A percentile compares a stretch with the other conserved stretches of the same genome.
phyloP scores from a whole-genome alignment of 2,888 invertebrate species.

The Watsonalla binaria region DNA sequence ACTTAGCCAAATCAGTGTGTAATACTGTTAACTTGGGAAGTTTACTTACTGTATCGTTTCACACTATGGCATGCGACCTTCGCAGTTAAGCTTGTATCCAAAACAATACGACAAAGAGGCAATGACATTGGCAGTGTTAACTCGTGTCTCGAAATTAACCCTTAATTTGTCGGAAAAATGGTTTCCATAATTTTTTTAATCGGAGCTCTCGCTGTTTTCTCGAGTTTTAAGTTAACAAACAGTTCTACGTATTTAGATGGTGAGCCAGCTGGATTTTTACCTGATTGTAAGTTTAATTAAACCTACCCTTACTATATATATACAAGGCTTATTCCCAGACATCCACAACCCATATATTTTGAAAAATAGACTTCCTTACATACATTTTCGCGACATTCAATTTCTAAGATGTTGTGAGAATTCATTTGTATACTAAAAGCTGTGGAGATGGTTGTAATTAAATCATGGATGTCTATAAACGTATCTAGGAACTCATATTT shows the following conservation, averaged over 20 bases:
- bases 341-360: too few relatives aligned
- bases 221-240: slow-evolving; percentile 19
- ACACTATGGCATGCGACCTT: background rate
- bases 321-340: too few relatives aligned
- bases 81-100: background rate
- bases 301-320: too few relatives aligned
- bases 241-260: slow-evolving; percentile 49
- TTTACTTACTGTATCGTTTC: background rate
- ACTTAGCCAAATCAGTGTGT: background rate
- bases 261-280: slow-evolving; percentile 46
- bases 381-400: too few relatives aligned
- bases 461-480: too few relatives aligned
- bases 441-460: too few relatives aligned
- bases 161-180: background rate
- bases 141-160: background rate
- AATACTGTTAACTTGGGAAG: background rate
- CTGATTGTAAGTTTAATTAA: slow-evolving; percentile 49
- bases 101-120: background rate
- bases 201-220: slow-evolving; percentile 14
- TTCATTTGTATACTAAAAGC: too few relatives aligned
- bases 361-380: too few relatives aligned
- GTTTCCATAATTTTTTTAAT: slow-evolving; percentile 8
- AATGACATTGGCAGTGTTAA: slow-evolving; percentile 3
- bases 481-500: too few relatives aligned
- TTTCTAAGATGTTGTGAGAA: too few relatives aligned